Conservation (phyloP, 2,113 vertebrate genomes). For the Brachyhypopomus occidentalis region DNA sequence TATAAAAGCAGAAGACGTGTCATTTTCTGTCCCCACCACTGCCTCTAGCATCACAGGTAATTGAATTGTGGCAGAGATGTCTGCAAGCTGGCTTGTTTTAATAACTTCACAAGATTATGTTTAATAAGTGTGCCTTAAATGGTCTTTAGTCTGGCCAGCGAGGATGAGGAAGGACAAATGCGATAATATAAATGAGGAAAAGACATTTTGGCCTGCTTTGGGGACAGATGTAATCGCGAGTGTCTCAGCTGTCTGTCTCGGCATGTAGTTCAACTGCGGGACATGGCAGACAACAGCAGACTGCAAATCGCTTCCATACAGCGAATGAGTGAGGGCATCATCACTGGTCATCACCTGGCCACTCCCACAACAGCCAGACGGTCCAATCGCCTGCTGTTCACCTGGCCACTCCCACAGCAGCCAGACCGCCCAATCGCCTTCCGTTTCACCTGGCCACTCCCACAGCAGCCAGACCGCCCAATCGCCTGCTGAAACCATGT, state of each 20-base stretch:
- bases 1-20: slow-evolving; percentile 68
- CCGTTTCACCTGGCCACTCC: neutral
- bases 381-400: neutral
- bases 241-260: slow-evolving; percentile 56
- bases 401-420: neutral
- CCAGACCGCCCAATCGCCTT: neutral
- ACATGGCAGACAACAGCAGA: slow-evolving; percentile 39
- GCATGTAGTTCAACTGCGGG: slow-evolving; percentile 61
- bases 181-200: slow-evolving; percentile 74
- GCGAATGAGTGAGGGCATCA: neutral
- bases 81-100: slow-evolving; percentile 79
- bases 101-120: slow-evolving; percentile 82
- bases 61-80: slow-evolving; percentile 80
- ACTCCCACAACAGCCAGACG: neutral
- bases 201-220: slow-evolving; percentile 61
- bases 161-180: slow-evolving; percentile 76
- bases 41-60: slow-evolving; percentile 80
- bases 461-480: neutral
- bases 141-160: slow-evolving; percentile 70
- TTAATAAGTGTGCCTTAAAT: slow-evolving; percentile 79
- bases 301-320: slow-evolving; percentile 21
- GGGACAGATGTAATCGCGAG: slow-evolving; percentile 71
- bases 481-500: neutral
- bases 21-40: slow-evolving; percentile 65
- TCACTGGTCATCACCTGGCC: neutral